Evolutionary conservation across 2,797 vertebrate species (phyloP).

Genomic region (Hydrolagus colliei): DNA sequence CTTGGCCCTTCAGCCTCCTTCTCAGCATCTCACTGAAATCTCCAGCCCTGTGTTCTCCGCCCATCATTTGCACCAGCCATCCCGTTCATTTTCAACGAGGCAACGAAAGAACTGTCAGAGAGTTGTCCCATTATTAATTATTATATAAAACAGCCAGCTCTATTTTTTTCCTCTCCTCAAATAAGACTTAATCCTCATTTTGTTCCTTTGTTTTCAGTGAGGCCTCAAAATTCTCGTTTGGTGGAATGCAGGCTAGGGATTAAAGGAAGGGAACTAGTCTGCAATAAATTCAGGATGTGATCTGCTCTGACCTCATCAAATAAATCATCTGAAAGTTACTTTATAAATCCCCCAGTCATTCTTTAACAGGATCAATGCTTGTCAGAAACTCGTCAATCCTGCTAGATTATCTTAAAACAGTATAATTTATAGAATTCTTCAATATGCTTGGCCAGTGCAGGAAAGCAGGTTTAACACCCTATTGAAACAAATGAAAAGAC

Average conservation of each 20-base stretch:
- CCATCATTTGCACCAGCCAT: constrained; percentile 42
- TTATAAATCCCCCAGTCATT: constrained; percentile 49
- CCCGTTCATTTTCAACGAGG: constrained; percentile 40
- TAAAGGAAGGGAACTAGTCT: constrained; percentile 41
- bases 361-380: constrained; percentile 46
- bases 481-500: constrained; percentile 39
- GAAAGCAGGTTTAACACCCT: constrained; percentile 40
- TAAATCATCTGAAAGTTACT: constrained; percentile 45
- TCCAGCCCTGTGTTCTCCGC: constrained; percentile 36
- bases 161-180: constrained; percentile 38
- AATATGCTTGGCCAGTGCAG: constrained; percentile 39
- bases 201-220: constrained; percentile 37
- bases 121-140: constrained; percentile 41
- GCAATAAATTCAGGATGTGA: constrained; percentile 46
- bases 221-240: constrained; percentile 40
- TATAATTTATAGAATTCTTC: constrained; percentile 47
- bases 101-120: constrained; percentile 40
- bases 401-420: constrained; percentile 43
- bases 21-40: constrained; percentile 37
- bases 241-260: constrained; percentile 41
- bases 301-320: constrained; percentile 47
- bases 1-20: constrained; percentile 43
- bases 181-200: constrained; percentile 47
- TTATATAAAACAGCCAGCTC: constrained; percentile 39
- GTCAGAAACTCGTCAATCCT: constrained; percentile 39